Evolutionary conservation across 2,888 invertebrate genomes (phyloP), one percentile per base, ranked within the genome.

Genomic region (Lithosia quadra): DNA sequence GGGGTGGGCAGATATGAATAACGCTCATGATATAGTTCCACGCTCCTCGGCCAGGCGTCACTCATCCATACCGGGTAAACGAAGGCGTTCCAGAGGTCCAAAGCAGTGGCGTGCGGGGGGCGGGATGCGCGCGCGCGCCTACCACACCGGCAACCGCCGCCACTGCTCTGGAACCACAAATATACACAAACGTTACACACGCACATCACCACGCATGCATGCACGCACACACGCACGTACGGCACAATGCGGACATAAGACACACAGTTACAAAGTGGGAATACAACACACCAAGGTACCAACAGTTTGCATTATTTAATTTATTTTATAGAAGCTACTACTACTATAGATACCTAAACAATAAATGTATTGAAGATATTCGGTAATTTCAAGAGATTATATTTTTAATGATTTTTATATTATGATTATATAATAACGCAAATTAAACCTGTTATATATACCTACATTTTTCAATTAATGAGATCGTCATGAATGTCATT

Each of bases 31-130:
- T 84, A 82, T 68, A 77, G 78, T 68, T 82, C 79, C 84, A 86
- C 91, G 87, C 89, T 88, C 92, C 91, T 88, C 90, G 91, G 88
- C 91, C 91, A 82, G 80, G 80, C 80, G 76, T 81, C 80, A 80
- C 90, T 91, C 92, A 86, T 85, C 88, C 96, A 96, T 96, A 96
- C 96, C 96, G 96, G 96, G 92, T 96, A 94, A 89, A 95, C 95
- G 94, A 95, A 95, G 95, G 96, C 96, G 95, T 96, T 96, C 96
- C 96, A 96, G 88, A 94, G 93, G 91, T 95, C 95, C 95, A 95
- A 95, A 95, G 96, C 96, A 96, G 96, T 95, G 96, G 96, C 96
- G 96, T 96, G 96, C 96, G 96, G 96, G 94, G 96, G 96, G 95
- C 95, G 96, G 95, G 96, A 94, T 90, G 95, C 95, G 95, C 96